These are phyloP conservation scores for Peromyscus attwateri DNA, from an alignment of 2,797 vertebrate genomes.

Conservation along the genomic window DNA sequence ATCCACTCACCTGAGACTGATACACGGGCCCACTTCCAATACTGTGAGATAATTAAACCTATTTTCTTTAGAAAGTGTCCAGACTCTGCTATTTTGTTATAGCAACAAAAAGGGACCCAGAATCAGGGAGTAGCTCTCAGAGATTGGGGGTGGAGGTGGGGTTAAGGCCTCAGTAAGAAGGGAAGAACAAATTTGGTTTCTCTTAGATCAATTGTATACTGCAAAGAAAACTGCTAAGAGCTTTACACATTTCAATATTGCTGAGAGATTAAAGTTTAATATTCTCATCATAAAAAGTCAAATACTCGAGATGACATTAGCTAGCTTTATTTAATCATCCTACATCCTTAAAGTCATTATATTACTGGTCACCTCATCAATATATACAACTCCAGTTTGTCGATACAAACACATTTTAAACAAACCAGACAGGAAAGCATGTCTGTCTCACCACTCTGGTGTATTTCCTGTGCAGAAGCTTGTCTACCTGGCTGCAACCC, in stretches of 20 bases:
- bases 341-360: neutral
- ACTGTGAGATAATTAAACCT: neutral
- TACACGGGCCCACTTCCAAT: neutral
- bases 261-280: neutral
- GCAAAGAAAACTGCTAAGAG: neutral
- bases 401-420: neutral
- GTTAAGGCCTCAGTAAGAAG: no score
- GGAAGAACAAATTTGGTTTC: neutral
- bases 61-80: neutral
- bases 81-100: neutral
- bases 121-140: neutral
- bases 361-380: neutral
- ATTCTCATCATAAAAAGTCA: neutral
- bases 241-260: neutral
- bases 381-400: neutral
- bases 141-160: neutral
- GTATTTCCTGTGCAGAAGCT: neutral
- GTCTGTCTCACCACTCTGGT: no score
- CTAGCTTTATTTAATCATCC: neutral
- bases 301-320: no score
- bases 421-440: neutral
- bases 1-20: neutral
- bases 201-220: neutral
- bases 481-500: neutral
- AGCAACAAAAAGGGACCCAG: neutral